Evolutionary conservation across 2,113 vertebrate genomes (phyloP).

Genomic region (Monopterus albus): DNA sequence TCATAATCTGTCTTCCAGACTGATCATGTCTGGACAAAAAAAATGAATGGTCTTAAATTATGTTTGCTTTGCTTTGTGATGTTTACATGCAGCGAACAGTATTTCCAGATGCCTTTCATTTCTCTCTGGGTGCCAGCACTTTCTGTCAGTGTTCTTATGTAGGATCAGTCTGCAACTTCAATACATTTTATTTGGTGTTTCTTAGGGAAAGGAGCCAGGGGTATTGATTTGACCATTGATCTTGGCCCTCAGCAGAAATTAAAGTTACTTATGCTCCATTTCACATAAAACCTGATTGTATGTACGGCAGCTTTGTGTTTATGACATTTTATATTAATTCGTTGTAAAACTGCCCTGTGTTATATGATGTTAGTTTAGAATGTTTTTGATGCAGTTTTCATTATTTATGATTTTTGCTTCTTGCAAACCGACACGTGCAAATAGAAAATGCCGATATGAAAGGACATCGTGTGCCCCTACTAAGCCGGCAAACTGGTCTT

Average conservation of each 20-base stretch:
- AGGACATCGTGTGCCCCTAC: slow-evolving; percentile 38
- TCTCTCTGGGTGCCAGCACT: background rate
- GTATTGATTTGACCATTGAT: slow-evolving; percentile 10
- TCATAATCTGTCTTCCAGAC: background rate
- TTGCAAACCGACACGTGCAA: background rate
- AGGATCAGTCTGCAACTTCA: slow-evolving; percentile 15
- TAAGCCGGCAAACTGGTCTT: slow-evolving; percentile 17
- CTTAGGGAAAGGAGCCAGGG: background rate
- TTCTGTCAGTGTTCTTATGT: slow-evolving; percentile 2
- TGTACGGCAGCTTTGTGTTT: background rate
- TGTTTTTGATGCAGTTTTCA: background rate
- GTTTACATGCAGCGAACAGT: background rate
- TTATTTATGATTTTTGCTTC: slow-evolving; percentile 4
- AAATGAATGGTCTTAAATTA: slow-evolving; percentile 5
- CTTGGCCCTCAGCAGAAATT: background rate
- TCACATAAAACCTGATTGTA: background rate
- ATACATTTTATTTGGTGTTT: slow-evolving; percentile 10
- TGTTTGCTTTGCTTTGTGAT: slow-evolving; percentile 19
- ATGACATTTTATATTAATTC: no score
- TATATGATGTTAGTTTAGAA: background rate
- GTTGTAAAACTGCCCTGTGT: background rate
- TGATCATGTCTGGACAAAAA: background rate
- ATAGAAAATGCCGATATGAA: slow-evolving; percentile 1
- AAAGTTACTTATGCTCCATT: background rate
- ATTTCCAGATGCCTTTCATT: slow-evolving; percentile 9